Percentiles rank a stretch among this genome's conserved stretches.
Conservation (phyloP, 2,888 invertebrate species). For the Nymphalis c-album region DNA sequence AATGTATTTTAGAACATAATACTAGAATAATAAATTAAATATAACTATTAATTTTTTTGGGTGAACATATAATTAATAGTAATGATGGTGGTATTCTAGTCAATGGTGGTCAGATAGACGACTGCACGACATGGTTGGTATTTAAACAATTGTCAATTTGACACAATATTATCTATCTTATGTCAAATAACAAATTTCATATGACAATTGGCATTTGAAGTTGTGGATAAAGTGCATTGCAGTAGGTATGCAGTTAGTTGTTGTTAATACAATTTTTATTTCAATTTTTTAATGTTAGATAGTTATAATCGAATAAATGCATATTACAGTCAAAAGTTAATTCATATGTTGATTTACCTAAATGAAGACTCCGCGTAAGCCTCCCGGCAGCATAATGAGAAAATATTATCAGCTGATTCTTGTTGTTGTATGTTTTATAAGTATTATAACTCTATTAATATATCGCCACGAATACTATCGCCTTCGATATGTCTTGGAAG, state of each 20-base stretch:
- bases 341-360: conserved; percentile 41
- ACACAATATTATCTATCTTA: not conserved
- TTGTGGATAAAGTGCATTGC: conserved; percentile 16
- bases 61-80: too few relatives aligned
- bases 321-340: not conserved
- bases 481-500: conserved; percentile 90
- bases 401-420: conserved; percentile 91
- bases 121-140: too few relatives aligned
- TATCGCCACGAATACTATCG: conserved; percentile 93
- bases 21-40: not conserved
- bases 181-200: conserved; percentile 1
- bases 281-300: not conserved
- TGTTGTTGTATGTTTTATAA: conserved; percentile 85
- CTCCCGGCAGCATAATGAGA: conserved; percentile 83
- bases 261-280: conserved; percentile 4
- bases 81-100: too few relatives aligned
- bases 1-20: not conserved
- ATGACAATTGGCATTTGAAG: conserved; percentile 5
- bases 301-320: not conserved
- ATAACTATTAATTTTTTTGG: not conserved
- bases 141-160: not conserved
- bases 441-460: conserved; percentile 87
- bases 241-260: conserved; percentile 4
- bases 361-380: conserved; percentile 71
- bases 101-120: too few relatives aligned